Conservation (phyloP, 2,113 vertebrate genomes). For the Odontesthes bonariensis region DNA sequence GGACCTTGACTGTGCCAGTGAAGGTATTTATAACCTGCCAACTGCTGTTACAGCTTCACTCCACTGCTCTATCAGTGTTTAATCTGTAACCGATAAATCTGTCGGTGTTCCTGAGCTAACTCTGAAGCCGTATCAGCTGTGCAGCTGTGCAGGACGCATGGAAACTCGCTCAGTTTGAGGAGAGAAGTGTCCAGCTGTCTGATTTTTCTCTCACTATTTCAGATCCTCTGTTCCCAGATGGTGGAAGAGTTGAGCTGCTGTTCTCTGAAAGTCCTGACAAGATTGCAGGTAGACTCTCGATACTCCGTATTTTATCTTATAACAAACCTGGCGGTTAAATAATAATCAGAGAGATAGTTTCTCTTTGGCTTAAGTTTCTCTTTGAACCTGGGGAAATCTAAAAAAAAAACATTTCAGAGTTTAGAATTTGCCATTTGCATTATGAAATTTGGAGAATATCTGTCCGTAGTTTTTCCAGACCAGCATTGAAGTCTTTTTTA, state of each 20-base stretch:
- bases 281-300: slow-evolving; percentile 79
- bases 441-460: neutral
- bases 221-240: slow-evolving; percentile 91
- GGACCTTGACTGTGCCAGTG: slow-evolving; percentile 89
- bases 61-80: slow-evolving; percentile 10
- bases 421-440: too few relatives aligned
- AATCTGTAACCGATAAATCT: slow-evolving; percentile 60
- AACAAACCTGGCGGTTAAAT: neutral
- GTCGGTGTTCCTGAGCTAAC: slow-evolving; percentile 32
- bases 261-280: slow-evolving; percentile 90
- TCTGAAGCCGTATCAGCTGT: slow-evolving; percentile 32
- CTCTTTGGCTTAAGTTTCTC: neutral
- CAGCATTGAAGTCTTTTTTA: too few relatives aligned
- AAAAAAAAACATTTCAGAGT: neutral
- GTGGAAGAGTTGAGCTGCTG: slow-evolving; percentile 89
- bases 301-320: neutral
- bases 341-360: neutral
- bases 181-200: slow-evolving; percentile 26
- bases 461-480: too few relatives aligned
- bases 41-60: slow-evolving; percentile 4
- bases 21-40: slow-evolving; percentile 62
- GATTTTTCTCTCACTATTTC: slow-evolving; percentile 48
- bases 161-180: neutral
- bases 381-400: neutral
- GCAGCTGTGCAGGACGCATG: slow-evolving; percentile 48